Base-by-base conservation (phyloP, 2,797 vertebrate genomes). In the Orientallactaga sibirica region DNA sequence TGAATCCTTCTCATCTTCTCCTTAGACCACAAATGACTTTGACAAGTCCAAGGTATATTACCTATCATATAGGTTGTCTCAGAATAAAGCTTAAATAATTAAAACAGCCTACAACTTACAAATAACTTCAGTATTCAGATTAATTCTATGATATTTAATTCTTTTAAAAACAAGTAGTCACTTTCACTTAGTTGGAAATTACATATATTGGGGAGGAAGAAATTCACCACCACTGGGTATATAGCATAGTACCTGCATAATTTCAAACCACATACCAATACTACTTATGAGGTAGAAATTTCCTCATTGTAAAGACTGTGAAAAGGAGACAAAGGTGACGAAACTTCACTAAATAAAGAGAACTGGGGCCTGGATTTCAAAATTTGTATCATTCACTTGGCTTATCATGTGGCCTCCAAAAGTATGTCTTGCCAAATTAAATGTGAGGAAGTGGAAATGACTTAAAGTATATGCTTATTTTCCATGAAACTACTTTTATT, bases 1-100 rank as follows among this genome's bases (percentile, higher is more conserved):
- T 11, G 25, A 93, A 48, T 7, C 15, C 95, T 29, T 71, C 25
- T 83, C 71, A 93, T 68, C 27, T 67, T 33, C 29, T 7, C 79
- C 68, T n/a, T 18, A 92, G 27, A 20, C 7, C 12, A 24, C 55
- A 55, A 33, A 2, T 25, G 52, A 82, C 80, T 91, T 92, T 67
- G n/a, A 14, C 62, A 90, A 74, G 20, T 66, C 41, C 37, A 5
- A 88, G 37, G 7, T 27, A 3, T 29, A 11, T 62, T n/a, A 75
- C 37, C 61, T 74, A 1, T 91, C 62, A 41, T 19, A n/a, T 0
- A 58, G 7, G 6, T 3, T 80, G 29, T 48, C 37, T 83, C 75
- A 82, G 37, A 75, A 61, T 62, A 84, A 76, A 71, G 25, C 52
- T 61, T 37, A 33, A 79, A 52, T 75, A 48, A 87, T 66, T 90